phyloP scores from a whole-genome alignment of 2,113 vertebrate species.

The Pontoporia blainvillei region DNA sequence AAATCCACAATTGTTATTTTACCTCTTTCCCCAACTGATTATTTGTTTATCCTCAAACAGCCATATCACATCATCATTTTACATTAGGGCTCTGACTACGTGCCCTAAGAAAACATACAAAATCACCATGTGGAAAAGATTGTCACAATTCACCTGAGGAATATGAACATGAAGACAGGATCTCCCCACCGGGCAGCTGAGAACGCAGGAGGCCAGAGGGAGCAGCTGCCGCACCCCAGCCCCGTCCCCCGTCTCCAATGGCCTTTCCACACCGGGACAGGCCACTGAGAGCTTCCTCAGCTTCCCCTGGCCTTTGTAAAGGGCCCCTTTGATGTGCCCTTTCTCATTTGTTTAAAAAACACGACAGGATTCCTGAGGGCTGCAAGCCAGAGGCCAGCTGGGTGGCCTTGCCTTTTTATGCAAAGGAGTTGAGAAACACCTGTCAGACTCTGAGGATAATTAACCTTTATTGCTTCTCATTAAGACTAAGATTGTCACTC shows the following conservation, averaged over 20 bases:
- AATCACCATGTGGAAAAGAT: neutral
- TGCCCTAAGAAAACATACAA: neutral
- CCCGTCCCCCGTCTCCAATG: neutral
- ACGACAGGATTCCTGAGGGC: conserved; percentile 34
- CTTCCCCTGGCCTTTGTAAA: neutral
- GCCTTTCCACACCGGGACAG: neutral
- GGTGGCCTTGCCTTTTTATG: conserved; percentile 68
- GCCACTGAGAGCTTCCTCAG: neutral
- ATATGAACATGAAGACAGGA: neutral
- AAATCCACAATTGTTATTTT: neutral
- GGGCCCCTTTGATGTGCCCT: conserved; percentile 32
- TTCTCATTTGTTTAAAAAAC: conserved; percentile 52
- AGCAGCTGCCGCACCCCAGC: neutral
- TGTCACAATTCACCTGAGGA: neutral
- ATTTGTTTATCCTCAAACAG: neutral
- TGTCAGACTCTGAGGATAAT: conserved; percentile 54
- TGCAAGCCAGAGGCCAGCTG: conserved; percentile 37
- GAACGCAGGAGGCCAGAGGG: neutral
- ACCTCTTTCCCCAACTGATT: neutral
- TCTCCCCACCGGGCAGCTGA: neutral
- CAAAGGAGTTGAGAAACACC: conserved; percentile 51
- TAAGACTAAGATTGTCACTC: conserved; percentile 47
- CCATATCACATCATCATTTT: neutral
- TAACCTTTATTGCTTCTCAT: conserved; percentile 57
- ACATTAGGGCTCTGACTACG: neutral